Percentiles rank a stretch among this genome's conserved stretches.
Evolutionary conservation across 2,797 vertebrate species (phyloP).

Genomic region (Gadopsis bispinosus): DNA sequence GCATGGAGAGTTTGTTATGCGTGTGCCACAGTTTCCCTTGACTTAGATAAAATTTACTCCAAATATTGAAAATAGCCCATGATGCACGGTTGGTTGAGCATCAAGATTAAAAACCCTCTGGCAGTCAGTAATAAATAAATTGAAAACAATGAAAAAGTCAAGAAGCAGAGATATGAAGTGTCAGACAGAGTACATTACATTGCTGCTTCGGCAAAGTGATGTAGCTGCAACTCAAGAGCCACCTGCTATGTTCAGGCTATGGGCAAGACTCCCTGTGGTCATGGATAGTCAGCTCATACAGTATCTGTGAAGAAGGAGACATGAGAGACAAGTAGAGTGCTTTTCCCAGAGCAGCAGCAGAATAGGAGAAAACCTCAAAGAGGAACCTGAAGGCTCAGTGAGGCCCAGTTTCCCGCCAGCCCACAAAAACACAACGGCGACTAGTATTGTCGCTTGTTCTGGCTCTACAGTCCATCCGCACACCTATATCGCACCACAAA

Average conservation of each 20-base stretch:
- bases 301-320: slow-evolving; percentile 9
- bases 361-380: background rate
- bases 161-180: slow-evolving; percentile 4
- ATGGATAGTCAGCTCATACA: background rate
- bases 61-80: slow-evolving; percentile 31
- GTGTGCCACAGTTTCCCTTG: slow-evolving; percentile 14
- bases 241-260: slow-evolving; percentile 14
- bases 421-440: background rate
- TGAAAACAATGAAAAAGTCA: slow-evolving; percentile 6
- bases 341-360: background rate
- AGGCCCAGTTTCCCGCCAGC: slow-evolving; percentile 6
- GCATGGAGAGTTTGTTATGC: slow-evolving; percentile 47
- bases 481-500: background rate
- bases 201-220: background rate
- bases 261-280: background rate
- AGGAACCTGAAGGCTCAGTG: background rate
- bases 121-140: background rate
- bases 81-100: slow-evolving; percentile 23
- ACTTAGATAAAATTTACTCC: slow-evolving; percentile 37
- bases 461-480: too few species aligned
- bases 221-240: slow-evolving; percentile 8
- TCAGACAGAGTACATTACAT: background rate
- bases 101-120: slow-evolving; percentile 29
- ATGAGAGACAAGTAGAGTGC: slow-evolving; percentile 1
- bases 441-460: background rate